A percentile compares a stretch with the other conserved stretches of the same genome.
phyloP scores from a whole-genome alignment of 2,797 vertebrate genomes.

The Rhadinocentrus ornatus region DNA sequence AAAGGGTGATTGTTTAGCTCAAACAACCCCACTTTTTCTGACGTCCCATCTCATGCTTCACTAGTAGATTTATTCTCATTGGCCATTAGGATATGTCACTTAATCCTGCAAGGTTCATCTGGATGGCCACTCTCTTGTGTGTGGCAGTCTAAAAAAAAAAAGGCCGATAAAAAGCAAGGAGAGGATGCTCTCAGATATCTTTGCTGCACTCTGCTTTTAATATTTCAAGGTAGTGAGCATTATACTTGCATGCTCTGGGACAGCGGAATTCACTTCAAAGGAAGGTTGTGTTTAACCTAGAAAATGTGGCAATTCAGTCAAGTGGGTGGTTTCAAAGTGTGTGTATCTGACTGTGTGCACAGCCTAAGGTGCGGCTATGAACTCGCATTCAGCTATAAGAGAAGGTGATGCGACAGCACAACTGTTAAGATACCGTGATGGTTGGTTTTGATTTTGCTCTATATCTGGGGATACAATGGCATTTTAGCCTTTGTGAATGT shows the following conservation, averaged over 20 bases:
- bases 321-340: slow-evolving; percentile 48
- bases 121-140: slow-evolving; percentile 52
- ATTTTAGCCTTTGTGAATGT: background rate
- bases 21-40: slow-evolving; percentile 33
- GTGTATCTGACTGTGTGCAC: slow-evolving; percentile 40
- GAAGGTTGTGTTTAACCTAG: slow-evolving; percentile 67
- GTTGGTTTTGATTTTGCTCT: background rate
- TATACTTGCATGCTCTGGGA: slow-evolving; percentile 69
- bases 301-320: slow-evolving; percentile 64
- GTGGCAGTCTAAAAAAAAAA: slow-evolving; percentile 24
- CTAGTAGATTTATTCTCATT: slow-evolving; percentile 58
- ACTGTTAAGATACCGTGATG: background rate
- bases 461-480: background rate
- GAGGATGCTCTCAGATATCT: slow-evolving; percentile 53
- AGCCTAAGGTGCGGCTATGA: slow-evolving; percentile 13
- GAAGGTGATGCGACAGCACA: slow-evolving; percentile 1
- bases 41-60: slow-evolving; percentile 47
- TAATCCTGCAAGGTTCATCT: slow-evolving; percentile 58
- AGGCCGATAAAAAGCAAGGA: slow-evolving; percentile 39
- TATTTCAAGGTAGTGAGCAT: slow-evolving; percentile 72
- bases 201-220: slow-evolving; percentile 57
- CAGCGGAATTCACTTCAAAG: slow-evolving; percentile 64
- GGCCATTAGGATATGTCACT: slow-evolving; percentile 56
- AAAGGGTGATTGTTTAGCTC: slow-evolving; percentile 55
- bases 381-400: slow-evolving; percentile 16